Percentiles rank a stretch among this genome's conserved stretches.
phyloP scores from a whole-genome alignment of 64 coral and sea anemone genomes.

The Dendronephthya gigantea region DNA sequence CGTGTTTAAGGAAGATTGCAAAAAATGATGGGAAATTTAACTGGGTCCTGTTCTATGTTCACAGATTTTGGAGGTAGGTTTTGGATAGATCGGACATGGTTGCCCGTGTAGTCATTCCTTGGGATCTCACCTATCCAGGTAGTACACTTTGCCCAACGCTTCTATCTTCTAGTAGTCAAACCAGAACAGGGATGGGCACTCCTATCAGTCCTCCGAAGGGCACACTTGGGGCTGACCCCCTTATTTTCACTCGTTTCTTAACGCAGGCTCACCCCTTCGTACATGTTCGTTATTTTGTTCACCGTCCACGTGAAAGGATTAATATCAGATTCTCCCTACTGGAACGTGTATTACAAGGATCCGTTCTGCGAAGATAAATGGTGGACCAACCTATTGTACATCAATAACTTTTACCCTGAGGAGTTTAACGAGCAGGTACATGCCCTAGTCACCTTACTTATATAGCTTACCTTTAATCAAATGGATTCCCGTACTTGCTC shows the following conservation, averaged over 20 bases:
- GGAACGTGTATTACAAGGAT: slow-evolving; percentile 25
- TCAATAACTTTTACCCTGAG: slow-evolving; percentile 79
- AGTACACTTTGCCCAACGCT: too few relatives aligned
- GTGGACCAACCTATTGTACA: slow-evolving; percentile 91
- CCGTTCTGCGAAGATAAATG: slow-evolving; percentile 44
- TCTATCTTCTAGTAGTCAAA: too few relatives aligned
- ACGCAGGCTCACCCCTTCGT: slow-evolving; percentile 54
- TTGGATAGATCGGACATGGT: background rate
- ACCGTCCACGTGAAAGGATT: slow-evolving; percentile 46
- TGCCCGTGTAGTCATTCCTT: too few relatives aligned
- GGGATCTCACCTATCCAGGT: background rate
- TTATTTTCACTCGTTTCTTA: background rate
- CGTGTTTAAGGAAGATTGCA: slow-evolving; percentile 57
- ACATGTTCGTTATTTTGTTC: slow-evolving; percentile 80
- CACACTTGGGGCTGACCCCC: background rate
- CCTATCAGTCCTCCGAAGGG: too few relatives aligned
- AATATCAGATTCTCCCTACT: slow-evolving; percentile 47
- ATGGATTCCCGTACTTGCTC: too few relatives aligned
- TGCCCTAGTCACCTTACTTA: background rate
- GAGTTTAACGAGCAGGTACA: background rate
- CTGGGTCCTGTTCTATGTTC: slow-evolving; percentile 63
- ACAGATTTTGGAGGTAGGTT: slow-evolving; percentile 74
- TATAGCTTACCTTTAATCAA: too few relatives aligned
- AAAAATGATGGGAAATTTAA: slow-evolving; percentile 36
- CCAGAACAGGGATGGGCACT: background rate